Evolutionary conservation across 2,113 vertebrate genomes (phyloP).

Genomic region (Cryptoleucopteryx plumbea): DNA sequence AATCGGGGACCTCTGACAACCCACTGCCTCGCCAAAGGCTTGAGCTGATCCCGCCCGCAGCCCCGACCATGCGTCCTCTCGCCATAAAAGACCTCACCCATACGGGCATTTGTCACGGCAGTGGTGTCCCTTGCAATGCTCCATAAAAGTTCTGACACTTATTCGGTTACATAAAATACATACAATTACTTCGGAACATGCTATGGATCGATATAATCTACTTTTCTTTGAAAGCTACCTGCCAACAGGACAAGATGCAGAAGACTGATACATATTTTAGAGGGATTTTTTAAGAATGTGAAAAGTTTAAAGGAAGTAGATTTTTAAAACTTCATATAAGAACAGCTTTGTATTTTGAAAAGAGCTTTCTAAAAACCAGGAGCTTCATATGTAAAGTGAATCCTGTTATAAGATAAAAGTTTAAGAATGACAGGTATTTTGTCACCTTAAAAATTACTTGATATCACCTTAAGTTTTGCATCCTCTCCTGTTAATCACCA

Average conservation of each 20-base stretch:
- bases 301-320: background rate
- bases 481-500: background rate
- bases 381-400: background rate
- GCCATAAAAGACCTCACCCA: background rate
- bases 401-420: background rate
- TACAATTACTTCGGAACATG: background rate
- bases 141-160: background rate
- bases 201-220: background rate
- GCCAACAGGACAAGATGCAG: background rate
- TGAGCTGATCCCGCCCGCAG: background rate
- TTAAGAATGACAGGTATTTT: background rate
- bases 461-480: background rate
- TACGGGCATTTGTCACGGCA: background rate
- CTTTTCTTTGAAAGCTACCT: background rate
- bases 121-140: fast-evolving
- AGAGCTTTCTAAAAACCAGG: background rate
- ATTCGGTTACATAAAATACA: background rate
- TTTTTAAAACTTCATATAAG: background rate
- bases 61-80: background rate
- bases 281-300: background rate
- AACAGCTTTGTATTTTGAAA: background rate
- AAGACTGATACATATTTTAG: background rate
- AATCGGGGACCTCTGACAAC: background rate
- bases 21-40: background rate
- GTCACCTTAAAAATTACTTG: background rate